These are phyloP conservation scores for Cydia splendana DNA, from an alignment of 1,140 invertebrate species.

Conservation along the genomic window DNA sequence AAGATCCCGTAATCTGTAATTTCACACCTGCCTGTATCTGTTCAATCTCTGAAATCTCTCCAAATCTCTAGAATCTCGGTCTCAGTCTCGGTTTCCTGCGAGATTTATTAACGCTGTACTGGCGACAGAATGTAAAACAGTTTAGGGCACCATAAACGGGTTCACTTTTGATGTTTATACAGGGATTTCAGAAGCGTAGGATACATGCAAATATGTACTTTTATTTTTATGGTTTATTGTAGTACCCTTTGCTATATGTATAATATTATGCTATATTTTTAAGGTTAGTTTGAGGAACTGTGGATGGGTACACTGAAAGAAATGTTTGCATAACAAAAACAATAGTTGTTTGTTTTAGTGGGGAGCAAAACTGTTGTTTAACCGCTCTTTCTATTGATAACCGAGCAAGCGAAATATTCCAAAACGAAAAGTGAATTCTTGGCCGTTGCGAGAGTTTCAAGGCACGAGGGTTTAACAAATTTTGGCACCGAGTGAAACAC, in stretches of 20 bases:
- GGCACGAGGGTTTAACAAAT: no score
- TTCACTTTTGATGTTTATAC: not conserved
- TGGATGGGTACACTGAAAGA: no score
- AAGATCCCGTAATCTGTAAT: slow-evolving; percentile 10
- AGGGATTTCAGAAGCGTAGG: not conserved
- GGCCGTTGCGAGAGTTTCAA: no score
- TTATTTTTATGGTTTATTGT: not conserved
- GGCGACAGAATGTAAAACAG: slow-evolving; percentile 19
- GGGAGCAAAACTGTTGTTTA: no score
- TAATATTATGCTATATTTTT: not conserved
- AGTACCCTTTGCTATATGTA: not conserved
- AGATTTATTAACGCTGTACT: slow-evolving; percentile 17
- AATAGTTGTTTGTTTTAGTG: no score
- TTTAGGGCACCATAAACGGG: not conserved
- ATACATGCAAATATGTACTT: not conserved
- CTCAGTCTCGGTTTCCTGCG: not conserved
- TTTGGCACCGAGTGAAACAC: no score
- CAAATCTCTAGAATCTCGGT: not conserved
- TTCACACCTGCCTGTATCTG: slow-evolving; percentile 25
- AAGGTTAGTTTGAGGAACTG: no score
- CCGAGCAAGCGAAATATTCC: no score
- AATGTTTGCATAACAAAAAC: no score
- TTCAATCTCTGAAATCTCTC: slow-evolving; percentile 7
- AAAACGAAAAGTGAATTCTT: no score
- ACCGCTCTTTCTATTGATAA: no score